Evolutionary conservation across 2,113 vertebrate genomes (phyloP).

Genomic region (Hemiscyllium ocellatum): DNA sequence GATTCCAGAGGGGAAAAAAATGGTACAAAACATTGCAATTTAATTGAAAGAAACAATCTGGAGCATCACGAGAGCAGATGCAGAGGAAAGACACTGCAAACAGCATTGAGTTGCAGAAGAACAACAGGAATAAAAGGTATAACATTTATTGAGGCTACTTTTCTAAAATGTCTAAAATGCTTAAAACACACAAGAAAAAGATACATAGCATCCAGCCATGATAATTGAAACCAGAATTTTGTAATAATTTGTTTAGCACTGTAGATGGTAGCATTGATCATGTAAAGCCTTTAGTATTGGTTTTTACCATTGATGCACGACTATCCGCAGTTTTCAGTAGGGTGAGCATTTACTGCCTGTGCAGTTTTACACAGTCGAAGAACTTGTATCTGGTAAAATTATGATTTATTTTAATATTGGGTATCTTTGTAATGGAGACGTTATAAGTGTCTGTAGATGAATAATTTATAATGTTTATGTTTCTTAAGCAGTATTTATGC

Average conservation of each 20-base stretch:
- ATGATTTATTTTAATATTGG: background rate
- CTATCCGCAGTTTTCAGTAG: background rate
- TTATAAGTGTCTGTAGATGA: background rate
- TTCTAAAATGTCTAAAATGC: background rate
- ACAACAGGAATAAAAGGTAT: background rate
- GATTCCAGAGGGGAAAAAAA: background rate
- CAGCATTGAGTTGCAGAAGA: background rate
- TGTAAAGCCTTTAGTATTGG: background rate
- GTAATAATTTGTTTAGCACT: background rate
- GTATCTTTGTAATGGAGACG: background rate
- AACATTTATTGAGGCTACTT: background rate
- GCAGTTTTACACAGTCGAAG: background rate
- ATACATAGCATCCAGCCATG: background rate
- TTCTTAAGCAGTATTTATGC: background rate
- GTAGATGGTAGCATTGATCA: slow-evolving; percentile 8
- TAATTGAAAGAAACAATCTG: background rate
- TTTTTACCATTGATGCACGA: background rate
- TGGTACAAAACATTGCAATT: background rate
- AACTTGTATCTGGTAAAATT: background rate
- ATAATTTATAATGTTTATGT: background rate
- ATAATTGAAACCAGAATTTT: background rate
- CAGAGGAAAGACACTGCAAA: background rate
- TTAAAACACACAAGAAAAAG: background rate
- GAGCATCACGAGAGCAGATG: background rate
- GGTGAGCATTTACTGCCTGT: background rate